Conservation (phyloP, 1,140 invertebrate genomes). For the Aphaenogaster rudis region DNA sequence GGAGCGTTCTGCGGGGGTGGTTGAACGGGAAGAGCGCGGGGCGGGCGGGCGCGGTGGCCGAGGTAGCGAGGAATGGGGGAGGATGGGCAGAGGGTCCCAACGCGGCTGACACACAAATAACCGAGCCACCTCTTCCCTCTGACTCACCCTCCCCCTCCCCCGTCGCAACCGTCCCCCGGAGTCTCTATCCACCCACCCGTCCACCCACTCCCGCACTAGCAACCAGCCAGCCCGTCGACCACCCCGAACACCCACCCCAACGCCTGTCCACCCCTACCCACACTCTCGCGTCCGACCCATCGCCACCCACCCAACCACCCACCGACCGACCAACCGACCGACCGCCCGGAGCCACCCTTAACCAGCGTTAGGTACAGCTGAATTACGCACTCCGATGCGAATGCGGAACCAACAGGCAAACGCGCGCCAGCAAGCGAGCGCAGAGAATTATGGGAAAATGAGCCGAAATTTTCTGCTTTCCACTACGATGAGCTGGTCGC, state of each 20-base stretch:
- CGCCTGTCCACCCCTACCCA: slow-evolving; percentile 54
- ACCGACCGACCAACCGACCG: slow-evolving; percentile 60
- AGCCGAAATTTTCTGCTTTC: slow-evolving; percentile 57
- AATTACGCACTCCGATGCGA: slow-evolving; percentile 81
- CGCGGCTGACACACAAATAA: slow-evolving; percentile 85
- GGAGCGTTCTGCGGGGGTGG: slow-evolving; percentile 68
- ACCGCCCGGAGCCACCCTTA: slow-evolving; percentile 65
- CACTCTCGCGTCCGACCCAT: slow-evolving; percentile 73
- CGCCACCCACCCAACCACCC: slow-evolving; percentile 50
- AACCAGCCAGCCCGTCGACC: slow-evolving; percentile 69
- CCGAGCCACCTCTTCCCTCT: slow-evolving; percentile 79
- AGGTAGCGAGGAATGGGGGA: slow-evolving; percentile 63
- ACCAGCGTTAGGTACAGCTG: slow-evolving; percentile 80
- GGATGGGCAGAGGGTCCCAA: slow-evolving; percentile 80
- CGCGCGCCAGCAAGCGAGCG: slow-evolving; percentile 45
- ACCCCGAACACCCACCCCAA: slow-evolving; percentile 62
- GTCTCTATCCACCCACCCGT: slow-evolving; percentile 56
- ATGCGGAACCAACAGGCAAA: slow-evolving; percentile 68
- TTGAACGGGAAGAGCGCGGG: slow-evolving; percentile 75
- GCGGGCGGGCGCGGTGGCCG: slow-evolving; percentile 66
- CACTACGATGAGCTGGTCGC: not conserved
- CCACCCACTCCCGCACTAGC: slow-evolving; percentile 45
- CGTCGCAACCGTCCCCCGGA: slow-evolving; percentile 43
- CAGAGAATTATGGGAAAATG: slow-evolving; percentile 73
- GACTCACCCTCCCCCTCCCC: slow-evolving; percentile 60